Base-by-base conservation (phyloP, 2,113 vertebrate species). In the Monopterus albus region DNA sequence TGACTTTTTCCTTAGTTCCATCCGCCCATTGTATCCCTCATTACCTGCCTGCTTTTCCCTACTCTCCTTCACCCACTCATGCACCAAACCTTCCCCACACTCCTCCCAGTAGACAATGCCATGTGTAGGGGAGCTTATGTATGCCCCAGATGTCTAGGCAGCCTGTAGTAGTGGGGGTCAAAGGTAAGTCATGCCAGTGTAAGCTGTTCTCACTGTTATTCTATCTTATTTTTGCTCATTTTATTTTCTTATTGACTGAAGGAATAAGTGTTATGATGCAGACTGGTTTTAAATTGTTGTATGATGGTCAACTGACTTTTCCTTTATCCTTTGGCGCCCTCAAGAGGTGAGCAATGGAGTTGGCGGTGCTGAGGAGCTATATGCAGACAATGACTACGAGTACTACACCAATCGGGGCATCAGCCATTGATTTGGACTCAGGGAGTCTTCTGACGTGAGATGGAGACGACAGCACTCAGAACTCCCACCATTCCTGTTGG, bases 311-410 rank as follows among this genome's bases (percentile, higher is more conserved):
- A 12, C 46, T 21, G 4, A 20, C 21, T 28, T 40, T 33, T 11
- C 7, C 15, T 15, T 35, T 69, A 0, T 80, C 18, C 7, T 76
- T 7, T 84, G 75, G 17, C 26, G 51, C 71, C 74, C 65, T 81
- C 90, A 88, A 99, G 97, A 99, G 92, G 96, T 98, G 86, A 94
- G 95, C 75, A 95, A 91, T 0, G 95, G 96, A 0, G 88, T 94
- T 67, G 93, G 93, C 84, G 65, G 89, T 60, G 91, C 91, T 0
- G 96, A 98, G 0, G 96, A 96, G 65, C 88, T 95, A 39, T 97
- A 95, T 0, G 70, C 88, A 0, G 96, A 97, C 68, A 95, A 94
- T 0, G 94, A 94, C 53, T 95, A 92, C 0, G 91, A 95, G 75
- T 93, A 85, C 43, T 98, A 92, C n/a, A 87, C 92, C 83, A 95